Evolutionary conservation across 2,797 vertebrate species (phyloP).

Genomic region (Triplophysa bombifrons): DNA sequence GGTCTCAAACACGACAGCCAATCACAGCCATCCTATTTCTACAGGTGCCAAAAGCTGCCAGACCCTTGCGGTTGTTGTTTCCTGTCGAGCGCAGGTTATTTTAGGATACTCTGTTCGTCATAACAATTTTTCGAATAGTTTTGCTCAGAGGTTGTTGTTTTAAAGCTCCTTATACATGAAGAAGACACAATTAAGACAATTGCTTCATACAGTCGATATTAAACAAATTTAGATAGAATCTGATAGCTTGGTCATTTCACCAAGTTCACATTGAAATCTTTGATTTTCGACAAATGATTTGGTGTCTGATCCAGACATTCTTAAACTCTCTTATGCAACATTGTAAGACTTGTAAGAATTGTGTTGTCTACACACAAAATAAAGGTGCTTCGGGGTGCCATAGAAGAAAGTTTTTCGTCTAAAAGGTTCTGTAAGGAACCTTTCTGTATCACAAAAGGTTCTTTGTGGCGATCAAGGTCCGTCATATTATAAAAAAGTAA

Average conservation of each 20-base stretch:
- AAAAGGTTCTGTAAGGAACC: too few species aligned
- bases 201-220: background rate
- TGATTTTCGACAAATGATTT: background rate
- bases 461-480: too few species aligned
- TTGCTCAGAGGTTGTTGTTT: background rate
- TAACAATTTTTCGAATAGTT: too few species aligned
- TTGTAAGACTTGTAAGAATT: too few species aligned
- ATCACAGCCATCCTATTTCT: conserved; percentile 58
- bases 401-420: too few species aligned
- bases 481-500: too few species aligned
- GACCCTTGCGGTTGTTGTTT: background rate
- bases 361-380: too few species aligned
- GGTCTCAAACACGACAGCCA: conserved; percentile 62
- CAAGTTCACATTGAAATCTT: background rate
- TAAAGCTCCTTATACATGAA: background rate
- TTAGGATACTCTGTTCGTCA: background rate
- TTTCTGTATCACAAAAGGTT: too few species aligned
- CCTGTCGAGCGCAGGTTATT: background rate
- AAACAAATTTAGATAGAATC: background rate
- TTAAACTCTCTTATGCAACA: too few species aligned
- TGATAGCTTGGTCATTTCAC: background rate
- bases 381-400: too few species aligned
- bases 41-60: conserved; percentile 19
- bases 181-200: background rate
- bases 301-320: background rate